Conservation (phyloP, 2,113 vertebrate species). For the Colius striatus region DNA sequence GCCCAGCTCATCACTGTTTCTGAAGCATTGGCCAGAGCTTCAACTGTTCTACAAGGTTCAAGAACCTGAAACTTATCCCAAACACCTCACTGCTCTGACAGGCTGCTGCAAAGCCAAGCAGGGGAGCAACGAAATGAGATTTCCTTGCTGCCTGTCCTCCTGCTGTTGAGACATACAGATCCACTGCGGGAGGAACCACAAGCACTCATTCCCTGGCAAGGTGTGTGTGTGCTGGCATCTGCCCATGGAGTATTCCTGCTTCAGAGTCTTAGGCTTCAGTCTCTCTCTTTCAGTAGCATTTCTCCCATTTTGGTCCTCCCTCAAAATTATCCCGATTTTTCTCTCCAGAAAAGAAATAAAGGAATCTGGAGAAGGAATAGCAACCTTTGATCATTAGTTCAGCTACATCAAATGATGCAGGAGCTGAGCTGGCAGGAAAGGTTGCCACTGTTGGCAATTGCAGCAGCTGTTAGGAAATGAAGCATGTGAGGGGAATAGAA, state of each 20-base stretch:
- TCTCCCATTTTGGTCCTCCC: not conserved
- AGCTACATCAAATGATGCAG: not conserved
- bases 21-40: not conserved
- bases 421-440: not conserved
- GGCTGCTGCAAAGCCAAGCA: not conserved
- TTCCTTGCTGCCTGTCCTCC: not conserved
- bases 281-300: not conserved
- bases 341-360: not conserved
- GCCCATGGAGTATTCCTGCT: not conserved
- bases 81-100: not conserved
- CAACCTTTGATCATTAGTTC: not conserved
- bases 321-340: not conserved
- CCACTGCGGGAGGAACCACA: fast-evolving
- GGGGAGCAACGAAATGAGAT: not conserved
- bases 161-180: not conserved
- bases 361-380: not conserved
- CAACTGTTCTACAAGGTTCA: not conserved
- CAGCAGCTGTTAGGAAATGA: not conserved
- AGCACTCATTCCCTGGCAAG: fast-evolving
- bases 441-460: not conserved
- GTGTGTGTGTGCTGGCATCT: not conserved
- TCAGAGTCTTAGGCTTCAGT: not conserved
- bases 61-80: not conserved
- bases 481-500: not conserved
- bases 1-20: not conserved